These are phyloP conservation scores for Tinamus guttatus DNA, from an alignment of 2,113 vertebrate species.

Conservation along the genomic window DNA sequence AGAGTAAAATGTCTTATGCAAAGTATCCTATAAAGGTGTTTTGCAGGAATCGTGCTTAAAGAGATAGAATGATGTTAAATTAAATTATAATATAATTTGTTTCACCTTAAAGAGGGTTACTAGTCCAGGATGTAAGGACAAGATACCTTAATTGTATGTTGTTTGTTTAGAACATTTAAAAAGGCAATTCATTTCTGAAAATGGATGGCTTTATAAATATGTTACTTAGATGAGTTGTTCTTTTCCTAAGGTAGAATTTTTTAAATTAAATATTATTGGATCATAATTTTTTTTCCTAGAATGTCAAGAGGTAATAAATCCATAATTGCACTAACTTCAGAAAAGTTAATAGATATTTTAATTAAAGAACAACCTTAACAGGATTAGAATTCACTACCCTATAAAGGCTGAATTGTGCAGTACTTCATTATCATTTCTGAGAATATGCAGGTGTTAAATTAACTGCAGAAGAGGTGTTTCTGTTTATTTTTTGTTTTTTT, in stretches of 20 bases:
- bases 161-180: neutral
- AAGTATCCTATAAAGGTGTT: neutral
- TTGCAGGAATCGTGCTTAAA: neutral
- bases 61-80: neutral
- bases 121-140: neutral
- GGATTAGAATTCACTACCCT: slow-evolving; percentile 46
- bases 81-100: neutral
- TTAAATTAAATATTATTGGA: slow-evolving; percentile 49
- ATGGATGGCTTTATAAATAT: neutral
- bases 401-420: slow-evolving; percentile 29
- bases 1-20: neutral
- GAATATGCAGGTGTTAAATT: slow-evolving; percentile 54
- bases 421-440: slow-evolving; percentile 50
- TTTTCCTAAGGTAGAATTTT: slow-evolving; percentile 35
- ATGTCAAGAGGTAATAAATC: slow-evolving; percentile 52
- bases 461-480: slow-evolving; percentile 38
- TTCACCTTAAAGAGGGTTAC: neutral
- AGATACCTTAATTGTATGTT: neutral
- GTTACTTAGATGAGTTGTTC: neutral
- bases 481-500: too few species aligned
- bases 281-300: slow-evolving; percentile 29
- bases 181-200: neutral
- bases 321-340: slow-evolving; percentile 49
- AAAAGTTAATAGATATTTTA: slow-evolving; percentile 63
- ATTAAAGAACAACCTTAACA: slow-evolving; percentile 64